These are phyloP conservation scores for Ciconia boyciana DNA, from an alignment of 2,113 vertebrate species.

Conservation along the genomic window DNA sequence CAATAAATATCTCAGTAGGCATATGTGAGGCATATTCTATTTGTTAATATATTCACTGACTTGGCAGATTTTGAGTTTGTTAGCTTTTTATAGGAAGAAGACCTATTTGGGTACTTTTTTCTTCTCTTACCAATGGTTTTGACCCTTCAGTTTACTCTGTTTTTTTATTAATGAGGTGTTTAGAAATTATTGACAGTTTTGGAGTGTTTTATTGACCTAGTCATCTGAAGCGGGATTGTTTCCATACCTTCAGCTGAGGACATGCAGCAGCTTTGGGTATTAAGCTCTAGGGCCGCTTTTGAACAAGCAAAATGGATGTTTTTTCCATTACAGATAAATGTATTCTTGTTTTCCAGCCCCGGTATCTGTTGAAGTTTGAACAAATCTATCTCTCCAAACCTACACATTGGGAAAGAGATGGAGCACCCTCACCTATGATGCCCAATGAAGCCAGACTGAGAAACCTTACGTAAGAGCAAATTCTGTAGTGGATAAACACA, in stretches of 20 bases:
- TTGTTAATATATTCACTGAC: background rate
- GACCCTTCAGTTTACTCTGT: background rate
- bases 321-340: background rate
- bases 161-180: background rate
- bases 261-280: background rate
- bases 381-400: slow-evolving; percentile 98
- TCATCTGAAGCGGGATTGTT: background rate
- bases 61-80: background rate
- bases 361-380: slow-evolving; percentile 95
- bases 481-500: background rate
- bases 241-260: background rate
- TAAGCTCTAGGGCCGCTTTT: background rate
- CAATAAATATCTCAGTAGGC: background rate
- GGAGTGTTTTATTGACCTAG: background rate
- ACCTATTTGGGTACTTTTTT: background rate
- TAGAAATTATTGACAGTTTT: background rate
- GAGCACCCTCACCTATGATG: slow-evolving; percentile 98
- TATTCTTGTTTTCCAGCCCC: slow-evolving; percentile 79
- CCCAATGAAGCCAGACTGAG: slow-evolving; percentile 95
- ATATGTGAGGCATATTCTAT: background rate
- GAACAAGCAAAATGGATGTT: background rate
- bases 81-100: background rate
- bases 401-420: slow-evolving; percentile 98
- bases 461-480: slow-evolving; percentile 89
- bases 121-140: background rate